Evolutionary conservation across 2,113 vertebrate genomes (phyloP).

Genomic region (Dissostichus mawsoni): DNA sequence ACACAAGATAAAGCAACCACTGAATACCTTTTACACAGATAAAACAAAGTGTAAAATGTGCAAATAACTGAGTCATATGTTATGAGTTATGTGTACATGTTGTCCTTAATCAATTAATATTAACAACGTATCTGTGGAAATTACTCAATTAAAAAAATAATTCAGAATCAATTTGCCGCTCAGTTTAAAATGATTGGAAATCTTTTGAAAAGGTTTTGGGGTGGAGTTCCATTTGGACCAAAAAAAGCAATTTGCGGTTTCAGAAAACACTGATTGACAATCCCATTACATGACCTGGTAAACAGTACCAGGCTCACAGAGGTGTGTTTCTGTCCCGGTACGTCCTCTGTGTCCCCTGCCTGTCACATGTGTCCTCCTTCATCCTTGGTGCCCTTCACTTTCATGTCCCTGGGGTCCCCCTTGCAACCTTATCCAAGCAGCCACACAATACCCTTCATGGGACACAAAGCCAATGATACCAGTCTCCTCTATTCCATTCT

Average conservation of each 20-base stretch:
- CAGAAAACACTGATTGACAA: conserved; percentile 12
- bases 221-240: not conserved
- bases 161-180: not conserved
- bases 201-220: not conserved
- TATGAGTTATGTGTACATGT: no score
- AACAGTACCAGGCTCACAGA: not conserved
- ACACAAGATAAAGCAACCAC: no score
- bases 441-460: conserved; percentile 80
- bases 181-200: not conserved
- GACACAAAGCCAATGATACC: conserved; percentile 77
- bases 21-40: not conserved
- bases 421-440: conserved; percentile 71
- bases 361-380: conserved; percentile 78
- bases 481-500: conserved; percentile 67
- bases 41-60: not conserved
- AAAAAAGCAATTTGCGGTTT: not conserved
- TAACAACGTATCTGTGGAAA: not conserved
- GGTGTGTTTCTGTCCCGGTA: conserved; percentile 11
- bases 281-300: conserved; percentile 26
- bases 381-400: conserved; percentile 71
- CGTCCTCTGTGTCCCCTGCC: conserved; percentile 68
- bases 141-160: not conserved
- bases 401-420: conserved; percentile 67
- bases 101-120: not conserved
- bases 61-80: no score